These are phyloP conservation scores for Brachylomia viminalis DNA, from an alignment of 2,888 invertebrate genomes.

Conservation along the genomic window DNA sequence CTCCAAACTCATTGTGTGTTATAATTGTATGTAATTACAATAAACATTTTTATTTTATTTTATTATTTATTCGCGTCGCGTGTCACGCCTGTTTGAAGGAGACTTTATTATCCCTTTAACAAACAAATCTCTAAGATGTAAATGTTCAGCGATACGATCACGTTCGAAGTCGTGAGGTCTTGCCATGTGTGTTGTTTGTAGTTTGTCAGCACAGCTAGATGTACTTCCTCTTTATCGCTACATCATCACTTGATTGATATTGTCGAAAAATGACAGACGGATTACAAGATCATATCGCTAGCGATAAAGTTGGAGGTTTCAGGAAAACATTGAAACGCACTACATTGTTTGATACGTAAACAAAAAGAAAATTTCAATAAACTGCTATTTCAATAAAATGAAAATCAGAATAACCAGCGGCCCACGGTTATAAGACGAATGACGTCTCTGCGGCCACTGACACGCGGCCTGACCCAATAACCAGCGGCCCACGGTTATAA, in stretches of 20 bases:
- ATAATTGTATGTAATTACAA: no score
- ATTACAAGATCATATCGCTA: conserved; percentile 1
- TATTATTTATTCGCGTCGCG: no score
- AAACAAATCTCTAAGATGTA: background rate
- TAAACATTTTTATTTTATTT: no score
- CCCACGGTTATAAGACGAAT: no score
- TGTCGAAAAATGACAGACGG: background rate
- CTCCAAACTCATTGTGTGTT: no score
- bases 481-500: no score
- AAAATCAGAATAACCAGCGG: background rate
- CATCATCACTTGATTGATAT: conserved; percentile 5
- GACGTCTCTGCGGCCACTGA: background rate
- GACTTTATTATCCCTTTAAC: background rate
- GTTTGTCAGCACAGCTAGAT: background rate
- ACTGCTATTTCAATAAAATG: no score
- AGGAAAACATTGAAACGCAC: background rate
- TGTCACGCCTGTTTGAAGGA: no score
- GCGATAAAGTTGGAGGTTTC: conserved; percentile 1
- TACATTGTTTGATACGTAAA: background rate
- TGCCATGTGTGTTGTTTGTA: background rate
- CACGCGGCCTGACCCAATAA: background rate
- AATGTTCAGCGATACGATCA: background rate
- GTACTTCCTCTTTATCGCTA: background rate
- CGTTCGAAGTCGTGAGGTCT: background rate
- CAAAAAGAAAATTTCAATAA: background rate